A percentile compares a stretch with the other conserved stretches of the same genome.
These are phyloP conservation scores for Pseudococcus longispinus DNA, from an alignment of 2,888 invertebrate species.

Conservation along the genomic window DNA sequence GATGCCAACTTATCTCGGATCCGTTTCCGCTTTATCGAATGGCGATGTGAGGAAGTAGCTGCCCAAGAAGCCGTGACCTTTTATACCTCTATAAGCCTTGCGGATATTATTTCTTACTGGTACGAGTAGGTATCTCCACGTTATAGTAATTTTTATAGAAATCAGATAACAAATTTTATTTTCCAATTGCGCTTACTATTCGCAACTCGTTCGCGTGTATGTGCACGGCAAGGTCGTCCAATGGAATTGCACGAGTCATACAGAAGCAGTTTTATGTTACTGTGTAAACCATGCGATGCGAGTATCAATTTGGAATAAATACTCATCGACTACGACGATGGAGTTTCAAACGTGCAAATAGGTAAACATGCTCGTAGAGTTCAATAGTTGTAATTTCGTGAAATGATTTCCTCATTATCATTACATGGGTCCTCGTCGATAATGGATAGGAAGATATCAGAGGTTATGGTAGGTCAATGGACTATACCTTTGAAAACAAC, in stretches of 20 bases:
- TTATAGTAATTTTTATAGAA: neutral
- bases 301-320: neutral
- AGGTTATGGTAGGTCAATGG: too few relatives aligned
- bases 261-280: neutral
- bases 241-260: neutral
- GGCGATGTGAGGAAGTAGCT: neutral
- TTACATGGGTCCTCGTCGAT: too few relatives aligned
- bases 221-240: neutral
- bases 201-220: neutral
- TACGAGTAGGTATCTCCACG: neutral
- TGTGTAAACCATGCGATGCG: neutral
- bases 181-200: neutral
- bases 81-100: neutral
- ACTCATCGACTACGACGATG: too few relatives aligned
- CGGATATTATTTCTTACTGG: conserved; percentile 4
- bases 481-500: neutral
- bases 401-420: neutral
- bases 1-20: neutral
- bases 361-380: neutral
- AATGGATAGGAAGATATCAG: too few relatives aligned
- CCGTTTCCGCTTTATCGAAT: conserved; percentile 22
- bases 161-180: neutral
- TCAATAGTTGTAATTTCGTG: neutral
- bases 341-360: neutral
- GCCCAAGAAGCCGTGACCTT: conserved; percentile 15